A percentile compares a stretch with the other conserved stretches of the same genome.
Evolutionary conservation across 2,113 vertebrate genomes (phyloP).

Genomic region (Muntiacus muntjak): DNA sequence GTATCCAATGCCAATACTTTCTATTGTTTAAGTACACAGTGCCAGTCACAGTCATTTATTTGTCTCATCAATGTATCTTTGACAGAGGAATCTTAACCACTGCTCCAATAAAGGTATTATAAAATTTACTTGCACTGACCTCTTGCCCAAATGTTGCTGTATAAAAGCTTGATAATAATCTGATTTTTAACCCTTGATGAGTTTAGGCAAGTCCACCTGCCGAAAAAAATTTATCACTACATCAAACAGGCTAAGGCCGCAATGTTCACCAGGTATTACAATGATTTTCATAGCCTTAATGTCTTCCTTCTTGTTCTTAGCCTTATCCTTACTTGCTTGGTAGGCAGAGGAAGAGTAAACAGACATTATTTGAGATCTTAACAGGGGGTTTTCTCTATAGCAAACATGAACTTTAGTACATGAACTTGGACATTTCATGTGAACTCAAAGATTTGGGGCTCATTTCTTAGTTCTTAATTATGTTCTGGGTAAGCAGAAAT

Average conservation of each 20-base stretch:
- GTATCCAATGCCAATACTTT: not conserved
- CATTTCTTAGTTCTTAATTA: slow-evolving; percentile 5
- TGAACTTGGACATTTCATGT: not conserved
- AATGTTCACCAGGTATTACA: not conserved
- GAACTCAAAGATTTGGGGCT: not conserved
- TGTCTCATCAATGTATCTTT: not conserved
- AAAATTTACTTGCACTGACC: not conserved
- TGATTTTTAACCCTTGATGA: not conserved
- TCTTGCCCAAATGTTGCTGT: not conserved
- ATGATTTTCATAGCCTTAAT: not conserved
- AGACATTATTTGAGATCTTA: not conserved
- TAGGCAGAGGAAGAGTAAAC: not conserved
- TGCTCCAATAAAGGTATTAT: not conserved
- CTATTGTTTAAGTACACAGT: not conserved
- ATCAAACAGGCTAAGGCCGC: not conserved
- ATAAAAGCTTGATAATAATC: not conserved
- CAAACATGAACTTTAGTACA: not conserved
- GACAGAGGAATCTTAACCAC: not conserved
- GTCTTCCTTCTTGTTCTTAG: not conserved
- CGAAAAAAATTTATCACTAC: not conserved
- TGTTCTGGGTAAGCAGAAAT: not conserved
- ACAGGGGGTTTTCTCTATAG: not conserved
- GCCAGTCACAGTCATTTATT: not conserved
- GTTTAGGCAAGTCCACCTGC: not conserved
- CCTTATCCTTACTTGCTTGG: not conserved